Percentiles rank a stretch among this genome's conserved stretches.
These are phyloP conservation scores for Macropus fuliginosus DNA, from an alignment of 2,797 vertebrate genomes.

Conservation along the genomic window DNA sequence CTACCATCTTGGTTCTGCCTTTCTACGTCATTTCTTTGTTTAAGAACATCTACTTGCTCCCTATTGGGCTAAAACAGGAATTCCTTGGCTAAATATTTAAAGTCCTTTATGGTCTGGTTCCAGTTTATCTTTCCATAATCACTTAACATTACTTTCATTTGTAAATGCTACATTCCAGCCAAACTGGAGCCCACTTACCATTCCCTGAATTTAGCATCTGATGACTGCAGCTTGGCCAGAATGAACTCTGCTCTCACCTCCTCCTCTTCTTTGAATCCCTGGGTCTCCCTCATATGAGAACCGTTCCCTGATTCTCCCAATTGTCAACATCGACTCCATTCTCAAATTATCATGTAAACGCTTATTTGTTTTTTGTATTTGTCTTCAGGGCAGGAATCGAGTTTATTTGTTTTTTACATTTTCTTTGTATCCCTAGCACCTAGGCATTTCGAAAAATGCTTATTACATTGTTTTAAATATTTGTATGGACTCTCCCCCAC, in stretches of 20 bases:
- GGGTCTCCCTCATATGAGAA: neutral
- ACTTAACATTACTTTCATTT: neutral
- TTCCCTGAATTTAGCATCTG: neutral
- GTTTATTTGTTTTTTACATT: neutral
- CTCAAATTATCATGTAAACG: neutral
- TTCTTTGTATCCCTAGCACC: neutral
- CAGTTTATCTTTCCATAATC: neutral
- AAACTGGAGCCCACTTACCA: neutral
- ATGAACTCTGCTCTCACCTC: neutral
- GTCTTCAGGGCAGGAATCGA: neutral
- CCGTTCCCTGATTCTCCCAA: neutral
- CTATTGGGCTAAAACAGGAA: neutral
- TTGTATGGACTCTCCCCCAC: neutral
- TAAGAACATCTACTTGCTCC: neutral
- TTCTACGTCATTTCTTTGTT: neutral
- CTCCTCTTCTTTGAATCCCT: neutral
- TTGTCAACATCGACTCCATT: neutral
- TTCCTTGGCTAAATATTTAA: neutral
- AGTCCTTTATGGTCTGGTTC: neutral
- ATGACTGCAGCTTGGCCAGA: neutral
- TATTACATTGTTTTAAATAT: neutral
- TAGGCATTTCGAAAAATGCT: neutral
- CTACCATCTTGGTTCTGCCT: neutral
- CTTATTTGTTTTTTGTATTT: neutral
- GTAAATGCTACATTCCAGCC: neutral